Conservation (phyloP, 2,113 vertebrate species). For the Vimba vimba region DNA sequence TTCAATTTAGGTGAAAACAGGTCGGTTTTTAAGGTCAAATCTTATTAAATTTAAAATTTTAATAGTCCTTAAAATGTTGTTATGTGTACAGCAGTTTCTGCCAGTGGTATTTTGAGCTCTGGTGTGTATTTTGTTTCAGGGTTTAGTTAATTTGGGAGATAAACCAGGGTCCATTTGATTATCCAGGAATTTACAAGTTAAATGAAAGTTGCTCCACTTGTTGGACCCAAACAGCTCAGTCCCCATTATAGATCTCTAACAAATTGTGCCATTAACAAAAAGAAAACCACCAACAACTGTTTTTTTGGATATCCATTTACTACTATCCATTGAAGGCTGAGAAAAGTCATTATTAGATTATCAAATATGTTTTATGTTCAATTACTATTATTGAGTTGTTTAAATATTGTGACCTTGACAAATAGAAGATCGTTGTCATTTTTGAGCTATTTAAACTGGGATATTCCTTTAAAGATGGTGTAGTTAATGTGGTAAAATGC, state of each 20-base stretch:
- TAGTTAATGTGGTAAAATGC: not conserved
- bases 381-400: not conserved
- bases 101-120: not conserved
- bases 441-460: not conserved
- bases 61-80: not conserved
- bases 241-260: constrained; percentile 61
- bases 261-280: constrained; percentile 44
- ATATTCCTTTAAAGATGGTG: not conserved
- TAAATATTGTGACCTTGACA: not conserved
- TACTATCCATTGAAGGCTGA: constrained; percentile 35
- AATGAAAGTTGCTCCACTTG: constrained; percentile 67
- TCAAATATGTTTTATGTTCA: constrained; percentile 15
- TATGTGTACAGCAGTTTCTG: not conserved
- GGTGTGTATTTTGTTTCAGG: not conserved
- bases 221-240: constrained; percentile 62
- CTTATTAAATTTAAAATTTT: not conserved
- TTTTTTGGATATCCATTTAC: constrained; percentile 53
- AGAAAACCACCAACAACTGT: no score
- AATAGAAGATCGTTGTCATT: not conserved
- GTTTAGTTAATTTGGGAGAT: constrained; percentile 64
- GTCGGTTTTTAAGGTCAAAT: not conserved
- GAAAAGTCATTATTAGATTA: constrained; percentile 29
- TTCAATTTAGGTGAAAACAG: not conserved
- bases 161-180: constrained; percentile 67
- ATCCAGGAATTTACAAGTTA: constrained; percentile 66